Conservation (phyloP, 2,113 vertebrate genomes). For the Oryzias melastigma region DNA sequence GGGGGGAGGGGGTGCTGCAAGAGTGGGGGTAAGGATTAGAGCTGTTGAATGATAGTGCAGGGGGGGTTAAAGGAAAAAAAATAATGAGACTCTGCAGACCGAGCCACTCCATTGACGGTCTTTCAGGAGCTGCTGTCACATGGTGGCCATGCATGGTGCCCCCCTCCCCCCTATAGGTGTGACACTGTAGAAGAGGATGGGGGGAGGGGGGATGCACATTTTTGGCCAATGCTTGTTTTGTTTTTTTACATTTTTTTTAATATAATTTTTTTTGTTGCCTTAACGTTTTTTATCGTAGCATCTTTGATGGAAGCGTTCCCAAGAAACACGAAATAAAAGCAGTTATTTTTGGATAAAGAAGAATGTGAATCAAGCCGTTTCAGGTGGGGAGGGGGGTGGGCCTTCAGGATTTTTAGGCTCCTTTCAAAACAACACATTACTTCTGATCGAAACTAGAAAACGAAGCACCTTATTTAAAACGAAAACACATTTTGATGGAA, state of each 20-base stretch:
- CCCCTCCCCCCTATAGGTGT: too few relatives aligned
- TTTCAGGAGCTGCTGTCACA: constrained; percentile 46
- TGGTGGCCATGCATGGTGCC: constrained; percentile 25
- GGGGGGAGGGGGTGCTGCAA: constrained; percentile 31
- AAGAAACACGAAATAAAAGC: constrained; percentile 32
- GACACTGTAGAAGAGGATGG: too few relatives aligned
- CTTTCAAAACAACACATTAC: constrained; percentile 49
- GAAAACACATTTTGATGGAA: constrained; percentile 56
- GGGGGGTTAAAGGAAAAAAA: constrained; percentile 26
- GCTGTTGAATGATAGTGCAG: constrained; percentile 54
- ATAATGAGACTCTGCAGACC: constrained; percentile 40
- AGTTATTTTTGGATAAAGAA: constrained; percentile 58
- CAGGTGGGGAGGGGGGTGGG: constrained; percentile 34
- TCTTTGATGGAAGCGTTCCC: constrained; percentile 53
- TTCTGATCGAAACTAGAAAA: constrained; percentile 43
- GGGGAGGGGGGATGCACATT: constrained; percentile 51
- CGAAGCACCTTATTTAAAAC: constrained; percentile 77
- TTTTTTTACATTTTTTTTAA: constrained; percentile 65
- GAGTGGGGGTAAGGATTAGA: constrained; percentile 65
- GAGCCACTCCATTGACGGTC: constrained; percentile 49
- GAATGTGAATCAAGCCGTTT: constrained; percentile 68
- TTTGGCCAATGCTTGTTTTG: constrained; percentile 43
- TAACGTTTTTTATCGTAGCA: constrained; percentile 58
- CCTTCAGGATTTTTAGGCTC: constrained; percentile 64
- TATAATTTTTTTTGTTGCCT: constrained; percentile 41